Percentiles rank a stretch among this genome's conserved stretches.
phyloP scores from a whole-genome alignment of 2,888 invertebrate genomes.

The Drosophila kuntzei region DNA sequence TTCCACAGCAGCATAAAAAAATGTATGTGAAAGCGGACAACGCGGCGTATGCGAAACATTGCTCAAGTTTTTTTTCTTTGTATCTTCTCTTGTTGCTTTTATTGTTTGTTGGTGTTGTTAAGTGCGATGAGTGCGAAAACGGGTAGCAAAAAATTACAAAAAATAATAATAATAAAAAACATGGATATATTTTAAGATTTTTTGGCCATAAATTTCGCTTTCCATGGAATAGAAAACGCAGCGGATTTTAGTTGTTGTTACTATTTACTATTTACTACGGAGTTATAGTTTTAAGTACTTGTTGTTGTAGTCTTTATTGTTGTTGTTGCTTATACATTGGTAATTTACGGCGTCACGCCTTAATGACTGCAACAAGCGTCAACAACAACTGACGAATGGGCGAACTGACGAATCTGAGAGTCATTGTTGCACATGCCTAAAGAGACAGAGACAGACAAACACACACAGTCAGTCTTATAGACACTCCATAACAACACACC shows the following conservation, averaged over 20 bases:
- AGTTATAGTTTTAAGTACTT: constrained; percentile 50
- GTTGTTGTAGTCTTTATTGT: constrained; percentile 33
- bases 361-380: constrained; percentile 71
- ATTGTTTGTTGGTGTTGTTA: constrained; percentile 13
- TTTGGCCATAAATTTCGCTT: constrained; percentile 73
- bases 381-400: constrained; percentile 55
- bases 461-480: constrained; percentile 10
- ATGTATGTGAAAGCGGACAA: constrained; percentile 72
- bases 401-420: constrained; percentile 28
- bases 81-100: constrained; percentile 3
- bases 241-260: constrained; percentile 42
- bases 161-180: background rate
- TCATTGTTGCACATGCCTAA: constrained; percentile 44
- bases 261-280: constrained; percentile 48
- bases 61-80: constrained; percentile 15
- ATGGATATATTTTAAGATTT: constrained; percentile 35
- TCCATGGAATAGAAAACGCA: constrained; percentile 63
- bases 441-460: constrained; percentile 21
- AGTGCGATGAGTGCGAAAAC: constrained; percentile 39
- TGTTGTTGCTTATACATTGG: constrained; percentile 64
- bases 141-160: constrained; percentile 24
- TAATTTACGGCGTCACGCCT: constrained; percentile 78
- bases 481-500: constrained; percentile 15
- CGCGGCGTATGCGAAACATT: constrained; percentile 66
- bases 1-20: constrained; percentile 61